Base-by-base conservation (phyloP, 2,113 vertebrate genomes). In the Crypturellus undulatus region DNA sequence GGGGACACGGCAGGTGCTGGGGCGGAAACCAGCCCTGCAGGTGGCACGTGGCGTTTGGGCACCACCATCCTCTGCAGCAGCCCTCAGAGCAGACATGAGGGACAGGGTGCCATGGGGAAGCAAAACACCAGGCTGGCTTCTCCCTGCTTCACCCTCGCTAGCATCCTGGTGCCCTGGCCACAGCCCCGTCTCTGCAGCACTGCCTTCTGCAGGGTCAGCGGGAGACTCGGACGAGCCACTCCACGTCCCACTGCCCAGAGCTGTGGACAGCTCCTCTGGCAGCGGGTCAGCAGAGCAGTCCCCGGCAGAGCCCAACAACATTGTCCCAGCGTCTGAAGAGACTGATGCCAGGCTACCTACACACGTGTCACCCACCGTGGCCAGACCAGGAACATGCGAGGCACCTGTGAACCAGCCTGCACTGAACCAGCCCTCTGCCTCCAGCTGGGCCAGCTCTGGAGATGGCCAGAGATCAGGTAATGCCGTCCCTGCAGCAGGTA, bases 341-440 rank as follows among this genome's bases (percentile, higher is more conserved):
- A 14, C n/a, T 47, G 34, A 87, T 1, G 4, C 77, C 0, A 45
- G 90, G 76, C 64, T 88, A 51, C 56, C n/a, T 22, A 19, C 8
- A 1, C 64, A 63, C 1, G 26, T 10, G 34, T 52, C 47, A 14
- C 69, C 69, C 25, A 20, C 25, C n/a, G 9, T 10, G 69, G 25
- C 47, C 6, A 12, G 18, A 26, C 16, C 18, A 64, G 85, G 64
- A 56, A 8, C 6, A 15, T 94, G 92, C 72, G 83, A 18, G 12
- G 7, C 85, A 1, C 1, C 17, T 0, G 62, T 62, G 2, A 0
- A 52, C 34, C 14, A 0, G 30, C 38, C 5, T 0, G 70, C 65
- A 30, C 71, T 4, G 15, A 40, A n/a, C 15, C 75, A 5, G 18
- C 43, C n/a, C 13, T 32, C 59, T 59, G 5, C 65, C 1, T 0